These are phyloP conservation scores for Drosophila sordidula DNA, from an alignment of 2,888 invertebrate genomes.

Conservation along the genomic window DNA sequence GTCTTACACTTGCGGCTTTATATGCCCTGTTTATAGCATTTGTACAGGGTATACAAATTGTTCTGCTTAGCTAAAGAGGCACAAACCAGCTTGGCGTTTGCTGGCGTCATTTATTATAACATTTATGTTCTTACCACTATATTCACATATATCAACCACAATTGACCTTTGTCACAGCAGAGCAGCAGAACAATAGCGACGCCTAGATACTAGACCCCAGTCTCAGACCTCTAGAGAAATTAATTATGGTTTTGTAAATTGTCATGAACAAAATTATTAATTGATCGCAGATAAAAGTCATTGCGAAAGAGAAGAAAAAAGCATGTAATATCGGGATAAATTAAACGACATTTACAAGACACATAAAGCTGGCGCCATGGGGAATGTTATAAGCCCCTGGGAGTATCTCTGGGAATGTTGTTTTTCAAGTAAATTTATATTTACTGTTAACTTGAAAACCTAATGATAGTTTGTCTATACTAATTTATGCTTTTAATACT, in stretches of 20 bases:
- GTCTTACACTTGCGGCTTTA: background rate
- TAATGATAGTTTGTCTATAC: too few relatives aligned
- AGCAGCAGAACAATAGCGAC: conserved; percentile 45
- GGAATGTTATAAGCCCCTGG: background rate
- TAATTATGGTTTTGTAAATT: conserved; percentile 73
- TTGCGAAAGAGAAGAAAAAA: conserved; percentile 27
- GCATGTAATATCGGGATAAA: conserved; percentile 40
- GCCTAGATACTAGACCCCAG: conserved; percentile 29
- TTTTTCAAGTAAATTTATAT: background rate
- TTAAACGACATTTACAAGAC: conserved; percentile 55
- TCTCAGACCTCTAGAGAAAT: conserved; percentile 41
- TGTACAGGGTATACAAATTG: conserved; percentile 17
- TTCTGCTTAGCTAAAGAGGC: conserved; percentile 10
- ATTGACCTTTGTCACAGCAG: conserved; percentile 64
- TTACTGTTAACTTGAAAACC: too few relatives aligned
- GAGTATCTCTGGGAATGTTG: conserved; percentile 1
- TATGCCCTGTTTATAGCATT: conserved; percentile 5
- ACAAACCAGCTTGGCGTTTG: conserved; percentile 24
- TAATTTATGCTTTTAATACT: too few relatives aligned
- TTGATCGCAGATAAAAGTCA: conserved; percentile 63
- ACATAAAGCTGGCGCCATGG: conserved; percentile 48
- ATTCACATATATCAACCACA: conserved; percentile 45
- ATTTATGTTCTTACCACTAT: conserved; percentile 28
- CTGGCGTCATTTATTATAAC: conserved; percentile 17
- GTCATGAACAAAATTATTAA: conserved; percentile 70